These are phyloP conservation scores for Myiagra hebetior DNA, from an alignment of 2,113 vertebrate species.

Conservation along the genomic window DNA sequence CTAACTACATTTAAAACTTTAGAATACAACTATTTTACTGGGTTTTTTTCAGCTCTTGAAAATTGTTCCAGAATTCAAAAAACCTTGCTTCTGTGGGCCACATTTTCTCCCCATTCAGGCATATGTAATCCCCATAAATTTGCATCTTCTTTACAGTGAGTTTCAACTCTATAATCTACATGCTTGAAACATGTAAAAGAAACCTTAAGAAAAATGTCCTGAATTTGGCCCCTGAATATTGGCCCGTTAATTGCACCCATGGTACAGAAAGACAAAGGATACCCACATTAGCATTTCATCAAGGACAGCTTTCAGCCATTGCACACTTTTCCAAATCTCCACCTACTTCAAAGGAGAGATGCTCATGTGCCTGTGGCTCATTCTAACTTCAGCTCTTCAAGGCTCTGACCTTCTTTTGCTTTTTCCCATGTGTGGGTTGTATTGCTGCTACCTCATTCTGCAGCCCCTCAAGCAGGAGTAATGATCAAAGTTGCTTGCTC, in stretches of 20 bases:
- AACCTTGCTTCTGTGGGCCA: neutral
- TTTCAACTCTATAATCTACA: neutral
- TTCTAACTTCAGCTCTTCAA: neutral
- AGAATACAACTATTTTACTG: neutral
- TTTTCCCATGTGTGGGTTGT: neutral
- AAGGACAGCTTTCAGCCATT: neutral
- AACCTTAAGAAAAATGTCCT: neutral
- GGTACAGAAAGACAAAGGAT: neutral
- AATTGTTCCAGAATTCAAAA: neutral
- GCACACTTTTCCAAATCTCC: neutral
- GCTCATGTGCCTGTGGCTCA: neutral
- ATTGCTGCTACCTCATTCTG: neutral
- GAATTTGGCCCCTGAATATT: neutral
- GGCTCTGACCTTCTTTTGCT: neutral
- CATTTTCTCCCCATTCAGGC: neutral
- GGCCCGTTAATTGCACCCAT: neutral
- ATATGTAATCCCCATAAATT: neutral
- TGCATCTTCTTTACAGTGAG: neutral
- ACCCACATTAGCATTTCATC: neutral
- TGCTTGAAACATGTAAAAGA: neutral
- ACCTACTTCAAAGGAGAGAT: constrained; percentile 20
- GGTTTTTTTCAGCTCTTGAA: neutral
- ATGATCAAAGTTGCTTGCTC: neutral
- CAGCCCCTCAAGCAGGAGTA: neutral
- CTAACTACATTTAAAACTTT: neutral